Base-by-base conservation (phyloP, 2,888 invertebrate species). In the Aradus depressus region DNA sequence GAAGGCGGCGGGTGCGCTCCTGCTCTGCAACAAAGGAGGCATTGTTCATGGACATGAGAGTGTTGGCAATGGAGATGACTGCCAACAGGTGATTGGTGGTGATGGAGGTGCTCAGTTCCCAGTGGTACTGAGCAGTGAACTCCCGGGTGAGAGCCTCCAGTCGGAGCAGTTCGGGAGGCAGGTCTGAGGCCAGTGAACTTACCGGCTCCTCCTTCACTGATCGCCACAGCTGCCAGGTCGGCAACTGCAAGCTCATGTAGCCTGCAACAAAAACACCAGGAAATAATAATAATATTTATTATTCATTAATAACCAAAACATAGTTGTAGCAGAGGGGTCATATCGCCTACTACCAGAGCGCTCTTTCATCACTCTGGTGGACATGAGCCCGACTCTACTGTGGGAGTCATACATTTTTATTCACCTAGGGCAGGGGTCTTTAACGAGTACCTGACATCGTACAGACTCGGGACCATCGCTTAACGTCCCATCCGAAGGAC, bases 41-140 rank as follows among this genome's bases (percentile, higher is more conserved):
- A 63, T 90, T 91, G 66, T 85, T 90, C 91, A 97, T 95, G 1
- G 93, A 90, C 92, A 97, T 92, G 44, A 98, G 75, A 0, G 97
- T 97, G 70, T 98, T 95, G 44, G 96, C 88, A 51, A 96, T 76
- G 1, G 96, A 86, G 47, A 97, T 91, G 56, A 97, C 83, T 48
- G 95, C 85, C 58, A 98, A 73, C 55, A 98, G 76, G 68, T 98
- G 98, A 70, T 93, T 92, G 14, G 95, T 96, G 1, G 96, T 96
- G 23, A 97, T 70, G 0, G 92, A 90, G 1, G 89, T 89, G 60
- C 92, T 93, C 44, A 97, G 73, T 71, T 95, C 92, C 97, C 97
- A 98, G 67, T 96, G 93, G 0, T 88, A 80, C 54, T 82, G 80
- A 1, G 87, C 83, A 0, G 91, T 84, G 66, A 91, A 92, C 43